Conservation (phyloP, 1,140 invertebrate species). For the Apocrypta bakeri region DNA sequence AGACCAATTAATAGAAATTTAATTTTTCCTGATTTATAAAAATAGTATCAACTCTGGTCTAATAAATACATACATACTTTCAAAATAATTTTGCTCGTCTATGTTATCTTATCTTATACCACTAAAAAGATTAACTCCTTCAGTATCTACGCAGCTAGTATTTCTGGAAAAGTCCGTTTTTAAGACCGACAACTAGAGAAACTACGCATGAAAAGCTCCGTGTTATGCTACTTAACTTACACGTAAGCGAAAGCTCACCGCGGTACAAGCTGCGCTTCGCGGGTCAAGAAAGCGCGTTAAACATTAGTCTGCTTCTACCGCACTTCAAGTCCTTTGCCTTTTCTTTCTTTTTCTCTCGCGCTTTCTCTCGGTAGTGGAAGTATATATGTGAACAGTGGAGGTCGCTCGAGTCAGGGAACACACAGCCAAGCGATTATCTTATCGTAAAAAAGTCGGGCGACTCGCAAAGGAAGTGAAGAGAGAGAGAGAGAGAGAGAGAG, state of each 20-base stretch:
- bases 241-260: background rate
- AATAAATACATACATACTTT: too few relatives aligned
- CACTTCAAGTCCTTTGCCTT: background rate
- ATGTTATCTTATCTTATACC: too few relatives aligned
- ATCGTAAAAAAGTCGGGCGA: constrained; percentile 38
- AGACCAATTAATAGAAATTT: too few relatives aligned
- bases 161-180: background rate
- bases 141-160: too few relatives aligned
- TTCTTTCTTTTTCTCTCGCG: background rate
- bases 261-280: background rate
- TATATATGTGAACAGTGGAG: background rate
- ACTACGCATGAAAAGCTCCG: background rate
- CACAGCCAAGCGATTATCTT: constrained; percentile 41
- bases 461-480: background rate
- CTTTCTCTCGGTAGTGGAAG: background rate
- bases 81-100: too few relatives aligned
- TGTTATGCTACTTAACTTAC: background rate
- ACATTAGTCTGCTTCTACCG: background rate
- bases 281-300: constrained; percentile 31
- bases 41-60: too few relatives aligned
- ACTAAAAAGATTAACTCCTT: background rate
- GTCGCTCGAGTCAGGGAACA: constrained; percentile 6
- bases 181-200: background rate
- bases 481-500: background rate
- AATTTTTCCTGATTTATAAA: too few relatives aligned